Conservation (phyloP, 2,113 vertebrate genomes). For the Hyperoodon ampullatus region DNA sequence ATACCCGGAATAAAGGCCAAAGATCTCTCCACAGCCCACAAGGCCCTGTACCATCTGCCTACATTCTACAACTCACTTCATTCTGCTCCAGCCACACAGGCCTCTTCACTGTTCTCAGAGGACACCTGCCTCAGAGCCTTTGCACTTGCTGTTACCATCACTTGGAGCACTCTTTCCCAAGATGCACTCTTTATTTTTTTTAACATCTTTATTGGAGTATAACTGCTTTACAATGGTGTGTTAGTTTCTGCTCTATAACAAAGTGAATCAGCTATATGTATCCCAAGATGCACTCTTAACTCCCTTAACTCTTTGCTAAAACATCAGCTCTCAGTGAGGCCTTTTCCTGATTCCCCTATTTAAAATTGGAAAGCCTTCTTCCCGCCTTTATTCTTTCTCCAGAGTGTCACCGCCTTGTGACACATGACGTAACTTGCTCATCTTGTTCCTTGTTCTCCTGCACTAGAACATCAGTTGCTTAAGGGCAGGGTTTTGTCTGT, state of each 20-base stretch:
- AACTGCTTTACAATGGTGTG: no score
- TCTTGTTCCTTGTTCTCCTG: not conserved
- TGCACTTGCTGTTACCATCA: not conserved
- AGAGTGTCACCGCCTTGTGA: not conserved
- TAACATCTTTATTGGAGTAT: no score
- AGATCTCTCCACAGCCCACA: not conserved
- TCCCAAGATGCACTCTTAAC: no score
- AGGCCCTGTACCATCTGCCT: not conserved
- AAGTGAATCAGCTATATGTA: no score
- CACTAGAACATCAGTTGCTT: not conserved
- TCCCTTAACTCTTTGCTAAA: not conserved
- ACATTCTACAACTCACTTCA: not conserved
- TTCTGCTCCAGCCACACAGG: not conserved
- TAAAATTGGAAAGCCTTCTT: not conserved
- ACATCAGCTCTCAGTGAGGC: not conserved
- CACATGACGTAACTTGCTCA: not conserved
- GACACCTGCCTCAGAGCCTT: not conserved
- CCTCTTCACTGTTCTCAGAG: not conserved
- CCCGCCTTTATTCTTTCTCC: not conserved
- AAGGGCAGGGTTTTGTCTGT: not conserved
- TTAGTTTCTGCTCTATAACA: no score
- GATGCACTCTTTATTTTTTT: not conserved
- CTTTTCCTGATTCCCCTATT: not conserved
- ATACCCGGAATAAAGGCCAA: not conserved
- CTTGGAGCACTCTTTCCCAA: not conserved